A percentile compares a stretch with the other conserved stretches of the same genome.
phyloP scores from a whole-genome alignment of 2,113 vertebrate species.

The Ascaphus truei region DNA sequence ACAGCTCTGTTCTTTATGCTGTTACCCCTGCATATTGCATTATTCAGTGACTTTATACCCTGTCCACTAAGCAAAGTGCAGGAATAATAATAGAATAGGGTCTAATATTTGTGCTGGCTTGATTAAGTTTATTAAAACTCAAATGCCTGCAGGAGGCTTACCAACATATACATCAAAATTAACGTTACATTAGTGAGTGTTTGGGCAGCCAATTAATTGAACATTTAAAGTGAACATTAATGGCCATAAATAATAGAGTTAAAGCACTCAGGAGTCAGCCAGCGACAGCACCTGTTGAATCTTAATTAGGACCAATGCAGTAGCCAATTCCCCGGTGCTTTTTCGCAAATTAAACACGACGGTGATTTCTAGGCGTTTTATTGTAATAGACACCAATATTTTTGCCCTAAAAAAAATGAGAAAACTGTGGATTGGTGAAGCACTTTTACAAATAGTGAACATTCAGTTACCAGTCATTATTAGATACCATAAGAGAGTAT shows the following conservation, averaged over 20 bases:
- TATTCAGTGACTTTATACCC: too few relatives aligned
- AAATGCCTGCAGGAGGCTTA: not conserved
- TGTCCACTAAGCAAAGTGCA: too few relatives aligned
- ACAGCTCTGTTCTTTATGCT: too few relatives aligned
- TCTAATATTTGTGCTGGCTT: too few relatives aligned
- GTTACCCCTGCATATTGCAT: too few relatives aligned
- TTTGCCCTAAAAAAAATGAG: not conserved
- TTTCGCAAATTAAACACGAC: constrained; percentile 5
- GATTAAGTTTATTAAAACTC: not conserved
- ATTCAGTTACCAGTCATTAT: too few relatives aligned
- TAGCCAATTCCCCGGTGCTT: not conserved
- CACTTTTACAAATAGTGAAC: too few relatives aligned
- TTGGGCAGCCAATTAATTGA: constrained; percentile 24
- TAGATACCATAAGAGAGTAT: too few relatives aligned
- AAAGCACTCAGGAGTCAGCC: not conserved
- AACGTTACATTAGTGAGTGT: constrained; percentile 10
- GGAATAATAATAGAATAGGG: too few relatives aligned
- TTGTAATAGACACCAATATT: constrained; percentile 9
- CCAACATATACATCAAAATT: constrained; percentile 8
- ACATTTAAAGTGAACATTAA: constrained; percentile 23
- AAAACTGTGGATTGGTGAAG: not conserved
- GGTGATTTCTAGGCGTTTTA: not conserved
- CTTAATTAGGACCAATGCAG: constrained; percentile 2
- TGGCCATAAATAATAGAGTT: constrained; percentile 18
- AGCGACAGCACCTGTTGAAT: constrained; percentile 14